phyloP scores from a whole-genome alignment of 2,888 invertebrate species.

The Tuta absoluta region DNA sequence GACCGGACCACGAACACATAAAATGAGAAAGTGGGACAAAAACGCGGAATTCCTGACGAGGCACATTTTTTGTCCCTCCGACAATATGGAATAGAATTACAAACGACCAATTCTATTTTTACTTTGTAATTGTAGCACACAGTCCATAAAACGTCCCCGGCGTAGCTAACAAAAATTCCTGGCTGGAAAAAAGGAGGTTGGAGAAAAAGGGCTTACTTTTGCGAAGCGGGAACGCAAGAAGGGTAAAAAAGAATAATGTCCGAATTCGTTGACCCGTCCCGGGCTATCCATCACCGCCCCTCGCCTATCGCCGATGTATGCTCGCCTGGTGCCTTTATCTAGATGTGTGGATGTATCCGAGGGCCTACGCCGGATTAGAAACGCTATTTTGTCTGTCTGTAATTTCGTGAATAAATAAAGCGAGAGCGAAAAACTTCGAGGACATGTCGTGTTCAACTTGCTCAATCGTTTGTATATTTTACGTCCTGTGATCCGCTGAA shows the following conservation, averaged over 20 bases:
- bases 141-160: conserved; percentile 75
- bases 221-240: conserved; percentile 77
- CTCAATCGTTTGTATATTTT: background rate
- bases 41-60: conserved; percentile 40
- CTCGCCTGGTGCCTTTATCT: conserved; percentile 61
- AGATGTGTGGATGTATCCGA: conserved; percentile 70
- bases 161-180: conserved; percentile 70
- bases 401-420: conserved; percentile 47
- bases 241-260: conserved; percentile 83
- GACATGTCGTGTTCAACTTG: background rate
- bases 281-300: conserved; percentile 80
- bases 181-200: conserved; percentile 73
- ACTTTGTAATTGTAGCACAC: conserved; percentile 78
- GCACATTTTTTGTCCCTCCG: conserved; percentile 51
- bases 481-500: conserved; percentile 1
- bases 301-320: conserved; percentile 71
- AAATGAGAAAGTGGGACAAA: conserved; percentile 37
- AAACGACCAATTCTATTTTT: conserved; percentile 76
- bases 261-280: conserved; percentile 83
- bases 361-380: conserved; percentile 71
- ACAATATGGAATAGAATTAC: conserved; percentile 70
- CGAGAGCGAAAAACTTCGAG: conserved; percentile 5
- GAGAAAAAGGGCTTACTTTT: conserved; percentile 80
- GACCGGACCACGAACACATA: conserved; percentile 19
- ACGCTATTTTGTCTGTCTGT: conserved; percentile 55